phyloP scores from a whole-genome alignment of 2,888 invertebrate genomes.

The Anthoptus insignis region DNA sequence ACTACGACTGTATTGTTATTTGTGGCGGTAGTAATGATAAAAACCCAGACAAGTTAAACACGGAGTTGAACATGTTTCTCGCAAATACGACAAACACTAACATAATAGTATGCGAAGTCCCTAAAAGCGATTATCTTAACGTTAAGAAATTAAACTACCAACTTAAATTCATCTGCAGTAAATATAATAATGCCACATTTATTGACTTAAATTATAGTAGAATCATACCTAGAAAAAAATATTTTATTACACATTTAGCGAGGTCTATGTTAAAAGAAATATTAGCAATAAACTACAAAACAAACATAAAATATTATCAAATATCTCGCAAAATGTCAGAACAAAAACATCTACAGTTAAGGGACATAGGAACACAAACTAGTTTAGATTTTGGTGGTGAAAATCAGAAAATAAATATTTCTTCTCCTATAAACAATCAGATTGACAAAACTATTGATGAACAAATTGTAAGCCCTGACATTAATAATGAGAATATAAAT shows the following conservation, averaged over 20 bases:
- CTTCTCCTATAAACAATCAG: too few relatives aligned
- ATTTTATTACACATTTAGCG: background rate
- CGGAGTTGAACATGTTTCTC: background rate
- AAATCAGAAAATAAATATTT: too few relatives aligned
- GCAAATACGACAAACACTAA: background rate
- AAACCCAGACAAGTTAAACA: background rate
- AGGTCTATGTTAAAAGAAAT: background rate
- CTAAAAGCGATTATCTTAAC: background rate
- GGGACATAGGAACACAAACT: background rate
- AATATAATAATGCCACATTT: background rate
- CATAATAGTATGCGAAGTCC: background rate
- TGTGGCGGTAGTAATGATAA: background rate
- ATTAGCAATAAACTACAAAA: background rate
- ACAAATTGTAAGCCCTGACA: background rate
- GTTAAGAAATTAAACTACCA: conserved; percentile 9
- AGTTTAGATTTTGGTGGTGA: too few relatives aligned
- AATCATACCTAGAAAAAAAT: background rate
- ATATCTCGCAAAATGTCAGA: background rate
- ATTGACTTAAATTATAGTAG: background rate
- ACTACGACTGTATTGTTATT: conserved; percentile 3
- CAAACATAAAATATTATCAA: background rate
- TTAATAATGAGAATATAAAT: background rate
- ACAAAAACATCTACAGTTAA: background rate
- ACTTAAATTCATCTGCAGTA: background rate
- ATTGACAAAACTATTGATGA: too few relatives aligned